phyloP scores from a whole-genome alignment of 1,140 invertebrate genomes.

The Platyura marginata region DNA sequence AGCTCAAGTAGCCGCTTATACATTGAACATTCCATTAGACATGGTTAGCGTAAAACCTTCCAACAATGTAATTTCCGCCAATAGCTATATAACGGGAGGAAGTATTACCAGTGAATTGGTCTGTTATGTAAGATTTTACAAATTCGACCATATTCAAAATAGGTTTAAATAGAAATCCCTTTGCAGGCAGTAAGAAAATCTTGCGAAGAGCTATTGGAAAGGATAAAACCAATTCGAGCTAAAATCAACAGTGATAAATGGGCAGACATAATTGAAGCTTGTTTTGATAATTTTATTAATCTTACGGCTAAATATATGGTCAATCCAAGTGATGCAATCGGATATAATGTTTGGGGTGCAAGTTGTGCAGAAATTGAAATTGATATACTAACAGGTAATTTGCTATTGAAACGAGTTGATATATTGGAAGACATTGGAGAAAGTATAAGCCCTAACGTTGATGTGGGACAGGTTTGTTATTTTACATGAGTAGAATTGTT shows the following conservation, averaged over 20 bases:
- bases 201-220: slow-evolving; percentile 35
- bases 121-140: too few species aligned
- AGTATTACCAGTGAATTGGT: neutral
- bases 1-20: too few species aligned
- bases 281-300: slow-evolving; percentile 30
- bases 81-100: neutral
- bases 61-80: neutral
- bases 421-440: slow-evolving; percentile 49
- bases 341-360: slow-evolving; percentile 37
- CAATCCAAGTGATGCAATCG: slow-evolving; percentile 21
- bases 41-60: neutral
- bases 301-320: slow-evolving; percentile 39
- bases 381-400: slow-evolving; percentile 53
- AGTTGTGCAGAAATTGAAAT: slow-evolving; percentile 42
- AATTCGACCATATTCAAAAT: too few species aligned
- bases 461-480: slow-evolving; percentile 47
- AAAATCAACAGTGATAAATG: slow-evolving; percentile 29
- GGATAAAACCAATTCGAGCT: slow-evolving; percentile 33
- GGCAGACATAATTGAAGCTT: slow-evolving; percentile 32
- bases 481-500: neutral
- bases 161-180: too few species aligned
- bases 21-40: neutral
- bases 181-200: slow-evolving; percentile 18
- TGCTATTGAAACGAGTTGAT: slow-evolving; percentile 40
- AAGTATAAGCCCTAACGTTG: slow-evolving; percentile 50